These are phyloP conservation scores for Acheta domesticus DNA, from an alignment of 2,888 invertebrate species.

Conservation along the genomic window DNA sequence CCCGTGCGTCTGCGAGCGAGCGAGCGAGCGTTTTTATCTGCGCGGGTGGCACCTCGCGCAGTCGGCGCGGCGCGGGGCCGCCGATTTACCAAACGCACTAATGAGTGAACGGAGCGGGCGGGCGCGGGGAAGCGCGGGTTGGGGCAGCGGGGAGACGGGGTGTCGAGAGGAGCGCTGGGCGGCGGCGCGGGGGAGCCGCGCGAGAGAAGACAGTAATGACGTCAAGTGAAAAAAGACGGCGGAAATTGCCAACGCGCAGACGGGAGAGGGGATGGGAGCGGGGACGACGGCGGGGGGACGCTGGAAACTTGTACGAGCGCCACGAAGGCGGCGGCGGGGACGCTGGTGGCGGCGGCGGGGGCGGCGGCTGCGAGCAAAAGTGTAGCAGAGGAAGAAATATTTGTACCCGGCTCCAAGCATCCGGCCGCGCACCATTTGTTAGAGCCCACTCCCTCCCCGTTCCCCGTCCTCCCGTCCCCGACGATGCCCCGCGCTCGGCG, in stretches of 20 bases:
- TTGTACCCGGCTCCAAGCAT: slow-evolving; percentile 18
- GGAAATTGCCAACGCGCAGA: background rate
- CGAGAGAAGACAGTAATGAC: slow-evolving; percentile 18
- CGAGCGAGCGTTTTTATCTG: background rate
- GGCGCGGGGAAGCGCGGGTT: background rate
- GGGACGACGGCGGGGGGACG: background rate
- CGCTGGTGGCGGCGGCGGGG: background rate
- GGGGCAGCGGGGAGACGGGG: too few species aligned
- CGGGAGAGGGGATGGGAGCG: background rate
- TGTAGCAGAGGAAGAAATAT: slow-evolving; percentile 18
- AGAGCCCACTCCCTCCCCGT: background rate
- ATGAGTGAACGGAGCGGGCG: background rate
- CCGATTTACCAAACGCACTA: background rate
- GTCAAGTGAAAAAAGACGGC: slow-evolving; percentile 2
- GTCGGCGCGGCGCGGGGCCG: background rate
- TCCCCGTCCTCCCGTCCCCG: background rate
- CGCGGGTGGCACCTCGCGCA: background rate
- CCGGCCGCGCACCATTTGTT: slow-evolving; percentile 18
- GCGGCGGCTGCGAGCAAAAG: background rate
- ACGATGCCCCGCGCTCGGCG: background rate
- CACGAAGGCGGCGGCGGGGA: background rate
- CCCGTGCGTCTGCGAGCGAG: too few species aligned
- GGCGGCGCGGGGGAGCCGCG: background rate
- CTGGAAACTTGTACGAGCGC: slow-evolving; percentile 1
- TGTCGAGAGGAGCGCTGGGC: background rate